Base-by-base conservation (phyloP, 2,113 vertebrate species). In the Canis aureus region DNA sequence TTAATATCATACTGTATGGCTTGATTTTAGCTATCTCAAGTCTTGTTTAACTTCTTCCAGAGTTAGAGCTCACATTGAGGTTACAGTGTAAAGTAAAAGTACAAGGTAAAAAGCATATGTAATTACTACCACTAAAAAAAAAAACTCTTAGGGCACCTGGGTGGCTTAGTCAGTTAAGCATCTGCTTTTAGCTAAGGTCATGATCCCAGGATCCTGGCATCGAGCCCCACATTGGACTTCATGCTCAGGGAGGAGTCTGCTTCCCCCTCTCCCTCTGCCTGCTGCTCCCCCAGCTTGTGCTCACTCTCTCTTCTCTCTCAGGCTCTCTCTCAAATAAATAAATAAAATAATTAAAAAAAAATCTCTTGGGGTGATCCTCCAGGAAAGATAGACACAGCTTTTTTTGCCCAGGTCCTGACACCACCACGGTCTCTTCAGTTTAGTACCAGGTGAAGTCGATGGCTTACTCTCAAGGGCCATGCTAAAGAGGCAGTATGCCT, bases 21-120 rank as follows among this genome's bases (percentile, higher is more conserved):
- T 9, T 64, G 17, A 92, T 62, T 76, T 97, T 85, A 43, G 32
- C 83, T 59, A 93, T 38, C 66, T 57, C 89, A 92, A 79, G 35
- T 16, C 43, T 25, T 88, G 1, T n/a, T 84, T 53, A 84, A 57
- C 49, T 80, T 92, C 74, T 78, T 71, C 17, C 69, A 25, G 5
- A 79, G 53, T 2, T 66, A 32, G 27, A 89, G 6, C 0, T 59
- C 29, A 92, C 23, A 88, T 11, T 79, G 32, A 2, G 4, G 29
- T n/a, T 89, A 53, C 49, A 3, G 53, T 9, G 25, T 53, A 89
- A 94, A 73, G 23, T 62, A 7, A 86, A 95, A 81, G 43, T 27
- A 7, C 17, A 96, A 76, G 25, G 22, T 10, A 20, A 2, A 89
- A 86, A 60, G 57, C 43, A 53, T 32, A 59, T 16, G 35, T 25